Conservation (phyloP, 2,797 vertebrate species). For the Otolemur crassicaudatus region DNA sequence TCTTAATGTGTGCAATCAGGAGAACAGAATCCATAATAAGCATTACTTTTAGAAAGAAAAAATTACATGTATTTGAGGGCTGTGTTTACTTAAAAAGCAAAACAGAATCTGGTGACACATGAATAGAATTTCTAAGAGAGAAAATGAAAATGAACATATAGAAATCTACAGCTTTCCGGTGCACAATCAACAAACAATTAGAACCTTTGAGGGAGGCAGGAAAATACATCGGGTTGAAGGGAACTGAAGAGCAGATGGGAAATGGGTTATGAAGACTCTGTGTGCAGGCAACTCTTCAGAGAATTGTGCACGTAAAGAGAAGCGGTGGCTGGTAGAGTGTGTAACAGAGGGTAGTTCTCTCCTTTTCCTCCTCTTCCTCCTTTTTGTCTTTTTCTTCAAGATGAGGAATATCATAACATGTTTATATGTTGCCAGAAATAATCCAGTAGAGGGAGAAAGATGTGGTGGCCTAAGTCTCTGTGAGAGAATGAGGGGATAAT, state of each 20-base stretch:
- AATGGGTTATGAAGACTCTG: neutral
- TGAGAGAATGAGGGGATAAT: neutral
- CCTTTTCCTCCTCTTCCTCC: neutral
- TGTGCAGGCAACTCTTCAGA: neutral
- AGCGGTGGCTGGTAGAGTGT: neutral
- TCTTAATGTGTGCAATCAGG: neutral
- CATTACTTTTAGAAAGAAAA: neutral
- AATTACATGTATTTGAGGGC: neutral
- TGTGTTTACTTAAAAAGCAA: conserved; percentile 42
- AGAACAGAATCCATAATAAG: neutral
- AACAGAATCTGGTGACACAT: neutral
- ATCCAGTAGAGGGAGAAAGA: neutral
- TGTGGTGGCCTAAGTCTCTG: neutral
- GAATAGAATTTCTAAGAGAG: neutral
- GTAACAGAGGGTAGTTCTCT: neutral
- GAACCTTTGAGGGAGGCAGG: neutral
- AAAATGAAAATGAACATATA: neutral
- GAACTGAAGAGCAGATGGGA: neutral
- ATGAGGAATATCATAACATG: neutral
- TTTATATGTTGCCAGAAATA: neutral
- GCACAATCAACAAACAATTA: neutral
- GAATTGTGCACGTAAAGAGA: neutral
- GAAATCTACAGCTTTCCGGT: neutral
- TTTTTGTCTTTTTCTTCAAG: neutral
- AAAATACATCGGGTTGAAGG: neutral